Evolutionary conservation across 1,140 invertebrate species (phyloP), one percentile per base, ranked within the genome.

Genomic region (Calliphora vicina): DNA sequence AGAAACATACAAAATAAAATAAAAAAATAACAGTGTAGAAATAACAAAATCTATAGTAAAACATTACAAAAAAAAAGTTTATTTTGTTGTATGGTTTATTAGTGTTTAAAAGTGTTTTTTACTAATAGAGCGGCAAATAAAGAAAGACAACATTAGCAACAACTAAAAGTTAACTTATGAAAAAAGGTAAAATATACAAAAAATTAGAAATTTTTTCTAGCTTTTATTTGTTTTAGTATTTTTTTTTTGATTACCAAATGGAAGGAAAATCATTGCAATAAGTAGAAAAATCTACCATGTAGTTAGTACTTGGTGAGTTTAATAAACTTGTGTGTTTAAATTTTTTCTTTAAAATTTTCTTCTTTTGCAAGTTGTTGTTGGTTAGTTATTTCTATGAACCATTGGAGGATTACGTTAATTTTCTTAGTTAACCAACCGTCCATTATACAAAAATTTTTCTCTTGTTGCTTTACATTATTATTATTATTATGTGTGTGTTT

Each of bases 21-120:
- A 76, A 76, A 42, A 76, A 17, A 35, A 76, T n/a, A 29, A 76
- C 27, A 78, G 8, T 23, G 20, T 78, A 45, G 8, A 43, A 78
- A 45, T 45, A 78, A 78, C 20, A 42, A n/a, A n/a, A n/a, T n/a
- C n/a, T n/a, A n/a, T n/a, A n/a, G n/a, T n/a, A n/a, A 76, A 35
- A 78, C 35, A 78, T 50, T 50, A 50, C 1, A 8, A 43, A 43
- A 23, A 43, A 42, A 35, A 78, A 43, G n/a, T 78, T 78, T 78
- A 78, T 78, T 78, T 78, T 78, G 74, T 78, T 78, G n/a, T 76
- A n/a, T 35, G 61, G 73, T 76, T 76, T 76, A 42, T 5, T 76
- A 35, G 73, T 76, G 73, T 78, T 78, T 23, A 45, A 45, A 43
- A 20, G 35, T 76, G 35, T 76, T 35, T 78, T 78, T 78, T 45